phyloP scores from a whole-genome alignment of 2,113 vertebrate genomes.

The Cavia aperea region DNA sequence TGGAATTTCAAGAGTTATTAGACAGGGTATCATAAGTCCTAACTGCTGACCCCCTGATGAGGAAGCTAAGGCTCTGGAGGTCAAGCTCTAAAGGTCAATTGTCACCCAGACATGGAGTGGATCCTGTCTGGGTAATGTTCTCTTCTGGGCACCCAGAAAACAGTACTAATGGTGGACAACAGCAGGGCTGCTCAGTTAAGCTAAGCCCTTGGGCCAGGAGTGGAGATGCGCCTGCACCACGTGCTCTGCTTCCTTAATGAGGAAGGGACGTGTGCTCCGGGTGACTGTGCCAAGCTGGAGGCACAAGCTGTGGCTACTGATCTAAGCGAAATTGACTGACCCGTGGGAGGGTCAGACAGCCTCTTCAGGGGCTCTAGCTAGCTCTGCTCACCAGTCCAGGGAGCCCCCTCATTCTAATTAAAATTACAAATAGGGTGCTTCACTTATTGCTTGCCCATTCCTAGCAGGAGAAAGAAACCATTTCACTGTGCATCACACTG shows the following conservation, averaged over 20 bases:
- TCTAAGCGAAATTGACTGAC: conserved; percentile 25
- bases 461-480: not conserved
- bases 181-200: not conserved
- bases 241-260: not conserved
- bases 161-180: not conserved
- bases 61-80: not conserved
- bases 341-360: not conserved
- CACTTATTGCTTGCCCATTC: conserved; percentile 22
- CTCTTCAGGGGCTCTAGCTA: not conserved
- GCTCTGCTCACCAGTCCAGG: not conserved
- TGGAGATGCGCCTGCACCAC: not conserved
- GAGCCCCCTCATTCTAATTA: conserved; percentile 39
- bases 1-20: not conserved
- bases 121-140: not conserved
- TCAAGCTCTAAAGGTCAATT: not conserved
- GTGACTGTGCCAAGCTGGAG: not conserved
- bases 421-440: conserved; percentile 21
- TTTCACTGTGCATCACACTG: not conserved
- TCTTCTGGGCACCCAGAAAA: not conserved
- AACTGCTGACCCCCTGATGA: not conserved
- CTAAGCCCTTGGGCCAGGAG: not conserved
- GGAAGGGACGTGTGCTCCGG: not conserved
- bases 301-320: conserved; percentile 35
- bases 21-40: not conserved
- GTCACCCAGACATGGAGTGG: not conserved